phyloP scores from a whole-genome alignment of 1,140 invertebrate species.

The Bactericera cockerelli region DNA sequence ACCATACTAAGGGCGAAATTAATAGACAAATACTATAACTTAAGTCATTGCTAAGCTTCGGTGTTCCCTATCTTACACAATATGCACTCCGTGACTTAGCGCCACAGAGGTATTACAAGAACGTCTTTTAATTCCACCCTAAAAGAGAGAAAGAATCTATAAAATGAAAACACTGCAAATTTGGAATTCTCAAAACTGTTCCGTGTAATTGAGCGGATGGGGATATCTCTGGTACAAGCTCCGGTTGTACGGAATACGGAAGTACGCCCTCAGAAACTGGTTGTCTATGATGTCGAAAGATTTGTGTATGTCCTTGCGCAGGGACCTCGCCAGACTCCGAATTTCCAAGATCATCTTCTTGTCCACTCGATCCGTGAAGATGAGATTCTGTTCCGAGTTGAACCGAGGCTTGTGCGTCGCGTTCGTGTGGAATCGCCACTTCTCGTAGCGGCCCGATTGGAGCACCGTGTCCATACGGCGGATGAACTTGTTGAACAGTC shows the following conservation, averaged over 20 bases:
- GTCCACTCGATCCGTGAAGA: not conserved
- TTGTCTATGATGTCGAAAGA: not conserved
- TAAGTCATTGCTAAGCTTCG: too few relatives aligned
- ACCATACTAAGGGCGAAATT: too few relatives aligned
- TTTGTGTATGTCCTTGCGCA: not conserved
- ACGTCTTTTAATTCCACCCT: too few relatives aligned
- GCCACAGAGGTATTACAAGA: too few relatives aligned
- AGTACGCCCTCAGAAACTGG: not conserved
- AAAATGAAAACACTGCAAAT: too few relatives aligned
- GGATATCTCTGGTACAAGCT: not conserved
- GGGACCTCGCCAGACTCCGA: not conserved
- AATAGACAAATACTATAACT: too few relatives aligned
- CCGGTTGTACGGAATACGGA: not conserved
- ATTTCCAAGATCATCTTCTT: constrained; percentile 6
- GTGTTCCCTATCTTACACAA: too few relatives aligned
- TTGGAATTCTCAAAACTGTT: constrained; percentile 1
- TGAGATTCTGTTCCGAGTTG: not conserved
- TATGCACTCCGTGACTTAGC: too few relatives aligned
- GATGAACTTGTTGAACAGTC: not conserved
- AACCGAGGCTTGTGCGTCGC: not conserved
- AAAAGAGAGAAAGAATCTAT: too few relatives aligned
- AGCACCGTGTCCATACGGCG: constrained; percentile 1
- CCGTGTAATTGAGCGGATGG: not conserved
- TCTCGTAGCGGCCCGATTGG: not conserved
- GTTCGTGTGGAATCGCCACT: not conserved